Base-by-base conservation (phyloP, 2,888 invertebrate genomes). In the Amblyjoppa proteus region DNA sequence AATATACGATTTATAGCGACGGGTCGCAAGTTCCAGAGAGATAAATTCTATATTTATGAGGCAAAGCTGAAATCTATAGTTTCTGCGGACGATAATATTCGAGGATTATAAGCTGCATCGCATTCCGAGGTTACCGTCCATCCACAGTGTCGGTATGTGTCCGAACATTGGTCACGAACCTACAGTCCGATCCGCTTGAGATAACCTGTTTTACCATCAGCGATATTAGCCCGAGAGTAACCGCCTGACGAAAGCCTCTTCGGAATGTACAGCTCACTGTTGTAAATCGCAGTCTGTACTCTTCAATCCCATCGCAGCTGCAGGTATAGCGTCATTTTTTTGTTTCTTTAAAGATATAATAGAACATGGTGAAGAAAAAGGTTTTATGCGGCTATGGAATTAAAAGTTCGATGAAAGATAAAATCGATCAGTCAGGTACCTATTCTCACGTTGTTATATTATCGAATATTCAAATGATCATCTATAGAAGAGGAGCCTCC, bases 41-140 rank as follows among this genome's bases (percentile, higher is more conserved):
- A 64, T 64, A 13, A 75, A 51, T 11, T 66, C 49, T 20, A 31
- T 20, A 34, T 3, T 51, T 51, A 4, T n/a, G 13, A 7, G 38
- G 64, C 49, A 51, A 11, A 31, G 49, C 28, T 20, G 51, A 5
- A 34, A 66, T 13, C 66, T 66, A 0, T 49, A n/a, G 51, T 34
- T 20, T 66, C 66, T 51, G 64, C 66, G n/a, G 51, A 6, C 34
- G 76, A 25, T 76, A 76, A 76, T 38, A 31, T 11, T 3, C 13
- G n/a, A 45, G 2, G n/a, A 64, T 49, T 45, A 31, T 3, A 20
- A 34, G 13, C 20, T 66, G 1, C 6, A 16, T 45, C 16, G 4
- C 20, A 7, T n/a, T 31, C 9, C 49, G 16, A 31, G 31, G 28
- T 64, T 49, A 20, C n/a, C 49, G 3, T 74, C 31, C 20, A 34